Conservation (phyloP, 2,113 vertebrate genomes). For the Nibea coibor region DNA sequence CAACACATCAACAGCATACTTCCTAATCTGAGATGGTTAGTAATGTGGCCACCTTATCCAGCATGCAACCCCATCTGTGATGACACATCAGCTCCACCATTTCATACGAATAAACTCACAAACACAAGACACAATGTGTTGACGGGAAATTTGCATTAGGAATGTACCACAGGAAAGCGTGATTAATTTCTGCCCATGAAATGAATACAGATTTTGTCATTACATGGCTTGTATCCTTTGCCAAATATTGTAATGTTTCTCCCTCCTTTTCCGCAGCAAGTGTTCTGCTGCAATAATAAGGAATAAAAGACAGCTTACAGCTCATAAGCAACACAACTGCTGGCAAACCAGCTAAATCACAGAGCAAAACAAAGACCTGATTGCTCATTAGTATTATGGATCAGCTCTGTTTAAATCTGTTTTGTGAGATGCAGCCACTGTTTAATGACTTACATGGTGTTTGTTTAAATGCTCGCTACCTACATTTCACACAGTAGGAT, state of each 20-base stretch:
- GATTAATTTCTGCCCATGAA: conserved; percentile 81
- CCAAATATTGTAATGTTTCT: conserved; percentile 82
- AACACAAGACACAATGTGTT: conserved; percentile 67
- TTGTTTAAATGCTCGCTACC: conserved; percentile 66
- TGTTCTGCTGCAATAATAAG: conserved; percentile 80
- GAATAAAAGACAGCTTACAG: conserved; percentile 77
- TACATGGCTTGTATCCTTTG: conserved; percentile 78
- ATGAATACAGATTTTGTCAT: conserved; percentile 87
- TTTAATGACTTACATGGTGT: conserved; percentile 80
- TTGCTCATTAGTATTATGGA: conserved; percentile 84
- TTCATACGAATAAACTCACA: conserved; percentile 80
- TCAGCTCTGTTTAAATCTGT: conserved; percentile 72
- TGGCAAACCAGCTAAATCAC: conserved; percentile 74
- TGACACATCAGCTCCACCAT: conserved; percentile 80
- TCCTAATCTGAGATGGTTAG: conserved; percentile 78
- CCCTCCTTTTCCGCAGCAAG: conserved; percentile 61
- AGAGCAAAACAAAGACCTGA: conserved; percentile 80
- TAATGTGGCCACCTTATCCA: conserved; percentile 68
- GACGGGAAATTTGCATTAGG: conserved; percentile 79
- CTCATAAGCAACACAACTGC: conserved; percentile 77
- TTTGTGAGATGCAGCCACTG: conserved; percentile 71
- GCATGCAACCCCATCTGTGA: conserved; percentile 80
- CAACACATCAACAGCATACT: conserved; percentile 77
- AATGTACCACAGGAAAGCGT: conserved; percentile 72
- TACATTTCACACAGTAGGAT: conserved; percentile 67